Conservation (phyloP, 2,797 vertebrate genomes). For the Petrocephalus schoutedeni region DNA sequence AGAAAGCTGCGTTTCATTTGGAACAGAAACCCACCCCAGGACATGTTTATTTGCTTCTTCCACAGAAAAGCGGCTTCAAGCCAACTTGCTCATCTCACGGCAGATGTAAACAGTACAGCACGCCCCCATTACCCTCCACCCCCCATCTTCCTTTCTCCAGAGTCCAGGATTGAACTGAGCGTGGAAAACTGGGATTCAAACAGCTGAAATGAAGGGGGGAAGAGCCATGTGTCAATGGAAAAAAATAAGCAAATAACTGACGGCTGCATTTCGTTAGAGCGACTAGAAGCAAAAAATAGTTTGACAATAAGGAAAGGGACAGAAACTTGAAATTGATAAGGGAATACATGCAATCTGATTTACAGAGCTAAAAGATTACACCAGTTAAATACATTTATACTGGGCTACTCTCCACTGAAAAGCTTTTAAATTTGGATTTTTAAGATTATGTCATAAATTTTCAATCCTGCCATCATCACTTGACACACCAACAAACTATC, state of each 20-base stretch:
- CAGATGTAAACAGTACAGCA: constrained; percentile 22
- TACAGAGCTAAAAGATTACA: not conserved
- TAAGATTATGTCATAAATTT: not conserved
- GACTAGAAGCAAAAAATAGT: not conserved
- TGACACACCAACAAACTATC: not conserved
- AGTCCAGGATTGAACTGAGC: constrained; percentile 38
- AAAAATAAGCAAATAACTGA: constrained; percentile 8
- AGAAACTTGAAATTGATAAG: not conserved
- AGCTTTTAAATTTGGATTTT: not conserved
- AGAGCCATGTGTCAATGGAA: constrained; percentile 40
- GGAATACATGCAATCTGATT: not conserved
- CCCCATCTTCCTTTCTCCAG: constrained; percentile 31
- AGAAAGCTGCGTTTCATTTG: constrained; percentile 50
- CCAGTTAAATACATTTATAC: not conserved
- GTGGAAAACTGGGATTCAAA: constrained; percentile 53
- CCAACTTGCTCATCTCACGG: constrained; percentile 25
- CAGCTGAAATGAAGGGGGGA: constrained; percentile 58
- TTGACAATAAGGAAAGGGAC: not conserved
- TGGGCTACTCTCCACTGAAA: not conserved
- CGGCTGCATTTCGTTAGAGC: not conserved
- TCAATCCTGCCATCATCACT: not conserved
- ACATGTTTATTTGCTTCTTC: constrained; percentile 28
- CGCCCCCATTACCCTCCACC: not conserved
- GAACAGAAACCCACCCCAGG: constrained; percentile 18
- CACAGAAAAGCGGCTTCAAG: constrained; percentile 27